A percentile compares a stretch with the other conserved stretches of the same genome.
Conservation (phyloP, 35 echinoderm and acorn worm genomes). For the Ophioderma brevispina region DNA sequence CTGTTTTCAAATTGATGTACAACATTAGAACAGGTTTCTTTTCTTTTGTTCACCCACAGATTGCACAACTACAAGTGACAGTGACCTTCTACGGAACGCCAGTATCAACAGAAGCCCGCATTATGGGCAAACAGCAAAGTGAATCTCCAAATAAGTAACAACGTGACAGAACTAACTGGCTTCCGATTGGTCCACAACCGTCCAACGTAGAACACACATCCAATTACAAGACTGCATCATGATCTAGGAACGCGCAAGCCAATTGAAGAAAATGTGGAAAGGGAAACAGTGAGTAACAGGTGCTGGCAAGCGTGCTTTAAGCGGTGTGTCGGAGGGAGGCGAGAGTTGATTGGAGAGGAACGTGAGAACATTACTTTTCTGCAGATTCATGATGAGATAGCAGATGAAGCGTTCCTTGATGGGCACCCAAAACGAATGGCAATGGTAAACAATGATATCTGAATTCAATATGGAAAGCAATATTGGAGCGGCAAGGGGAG, state of each 20-base stretch:
- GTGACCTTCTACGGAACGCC: too few relatives aligned
- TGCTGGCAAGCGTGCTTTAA: constrained; percentile 64
- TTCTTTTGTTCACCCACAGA: too few relatives aligned
- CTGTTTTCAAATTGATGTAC: too few relatives aligned
- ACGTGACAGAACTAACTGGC: too few relatives aligned
- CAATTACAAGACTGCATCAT: neutral
- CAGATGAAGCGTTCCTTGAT: constrained; percentile 36
- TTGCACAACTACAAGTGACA: too few relatives aligned
- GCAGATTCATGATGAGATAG: constrained; percentile 52
- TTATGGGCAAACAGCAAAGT: neutral
- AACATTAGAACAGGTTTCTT: too few relatives aligned
- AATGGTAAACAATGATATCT: constrained; percentile 48
- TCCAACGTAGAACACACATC: neutral
- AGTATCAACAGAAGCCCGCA: too few relatives aligned
- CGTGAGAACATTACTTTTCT: constrained; percentile 39
- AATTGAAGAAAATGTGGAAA: constrained; percentile 25
- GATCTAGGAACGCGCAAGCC: constrained; percentile 2
- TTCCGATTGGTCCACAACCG: neutral
- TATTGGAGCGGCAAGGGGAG: constrained; percentile 14
- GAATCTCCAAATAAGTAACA: too few relatives aligned
- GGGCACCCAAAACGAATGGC: constrained; percentile 34
- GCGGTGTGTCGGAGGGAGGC: constrained; percentile 46
- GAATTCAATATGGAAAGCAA: constrained; percentile 29
- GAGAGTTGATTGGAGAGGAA: constrained; percentile 49
- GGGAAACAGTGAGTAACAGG: constrained; percentile 23